Evolutionary conservation across 2,113 vertebrate species (phyloP).

Genomic region (Notiomystis cincta): DNA sequence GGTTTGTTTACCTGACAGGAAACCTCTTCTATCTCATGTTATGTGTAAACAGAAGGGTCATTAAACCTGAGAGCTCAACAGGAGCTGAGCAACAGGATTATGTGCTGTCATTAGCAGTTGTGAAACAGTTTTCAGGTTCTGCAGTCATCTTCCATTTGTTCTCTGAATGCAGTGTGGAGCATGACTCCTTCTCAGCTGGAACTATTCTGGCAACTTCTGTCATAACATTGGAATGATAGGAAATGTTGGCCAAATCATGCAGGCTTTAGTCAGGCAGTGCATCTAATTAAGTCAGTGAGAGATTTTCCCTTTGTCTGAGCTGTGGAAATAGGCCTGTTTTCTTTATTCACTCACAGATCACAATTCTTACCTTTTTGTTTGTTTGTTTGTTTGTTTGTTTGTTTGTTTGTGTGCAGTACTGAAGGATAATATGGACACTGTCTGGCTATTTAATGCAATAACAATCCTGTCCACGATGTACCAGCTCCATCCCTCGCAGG

Average conservation of each 20-base stretch:
- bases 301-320: not conserved
- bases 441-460: not conserved
- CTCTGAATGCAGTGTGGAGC: not conserved
- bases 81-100: not conserved
- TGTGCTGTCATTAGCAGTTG: not conserved
- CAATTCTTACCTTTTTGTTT: not conserved
- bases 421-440: not conserved
- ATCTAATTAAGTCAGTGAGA: constrained; percentile 19
- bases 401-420: not conserved
- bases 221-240: constrained; percentile 25
- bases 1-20: not conserved
- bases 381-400: not conserved
- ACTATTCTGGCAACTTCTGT: constrained; percentile 3
- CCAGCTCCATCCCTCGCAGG: not conserved
- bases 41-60: not conserved
- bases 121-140: not conserved
- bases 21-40: not conserved
- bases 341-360: not conserved
- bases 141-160: not conserved
- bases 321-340: not conserved
- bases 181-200: constrained; percentile 10
- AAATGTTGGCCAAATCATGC: constrained; percentile 41
- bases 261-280: constrained; percentile 6
- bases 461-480: not conserved
- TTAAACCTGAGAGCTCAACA: not conserved